Base-by-base conservation (phyloP, 2,797 vertebrate species). In the Brachyalestes nurse region DNA sequence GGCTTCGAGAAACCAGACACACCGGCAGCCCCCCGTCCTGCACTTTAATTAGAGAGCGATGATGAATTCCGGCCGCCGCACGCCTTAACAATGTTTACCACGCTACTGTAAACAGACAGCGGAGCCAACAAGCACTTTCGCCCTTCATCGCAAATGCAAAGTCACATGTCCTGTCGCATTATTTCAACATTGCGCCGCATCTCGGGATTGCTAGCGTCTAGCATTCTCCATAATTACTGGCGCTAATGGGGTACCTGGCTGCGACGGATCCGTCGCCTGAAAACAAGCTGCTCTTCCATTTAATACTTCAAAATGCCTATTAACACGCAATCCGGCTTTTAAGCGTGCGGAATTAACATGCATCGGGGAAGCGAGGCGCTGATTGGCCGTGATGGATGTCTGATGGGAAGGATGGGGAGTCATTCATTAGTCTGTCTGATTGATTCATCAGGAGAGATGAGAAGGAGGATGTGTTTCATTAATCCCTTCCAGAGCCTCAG, bases 21-120 rank as follows among this genome's bases (percentile, higher is more conserved):
- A 86, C 82, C 75, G 79, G 62, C 74, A 69, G 72, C 65, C 38
- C 79, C 62, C 82, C 47, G 62, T 65, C 64, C 77, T 77, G 58
- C 78, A 61, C 77, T 58, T 75, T 82, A 72, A 70, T 79, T 75
- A 61, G 77, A 77, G 66, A 81, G 67, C 79, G 80, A 75, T 71
- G 78, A 80, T 34, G 79, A 57, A 75, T 51, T 79, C 81, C 77
- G 16, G 19, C 65, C 13, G 77, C 60, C 66, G 58, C 69, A 58
- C 45, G 73, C 72, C 4, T 2, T 23, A 58, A 34, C 62, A 83
- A 62, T 66, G 75, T 76, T 79, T 85, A 70, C 67, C 25, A 4
- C 45, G 28, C 72, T 53, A 23, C 73, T 72, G 47, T 58, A 51
- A 82, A 76, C 19, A 66, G 53, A 38, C 14, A 34, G 16, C 19